Evolutionary conservation across 2,113 vertebrate species (phyloP).

Genomic region (Notothenia rossii): DNA sequence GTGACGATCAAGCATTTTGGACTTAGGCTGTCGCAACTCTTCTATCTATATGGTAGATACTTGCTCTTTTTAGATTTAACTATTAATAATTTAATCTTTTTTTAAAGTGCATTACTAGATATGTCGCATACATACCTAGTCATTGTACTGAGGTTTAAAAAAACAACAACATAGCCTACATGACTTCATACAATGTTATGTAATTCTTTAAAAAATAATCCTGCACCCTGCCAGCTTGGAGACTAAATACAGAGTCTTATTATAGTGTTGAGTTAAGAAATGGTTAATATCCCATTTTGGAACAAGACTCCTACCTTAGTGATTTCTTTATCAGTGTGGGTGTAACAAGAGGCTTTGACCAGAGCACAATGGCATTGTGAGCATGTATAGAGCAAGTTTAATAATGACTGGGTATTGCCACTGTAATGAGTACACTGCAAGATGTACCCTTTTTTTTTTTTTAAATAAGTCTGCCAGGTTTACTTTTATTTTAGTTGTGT

Average conservation of each 20-base stretch:
- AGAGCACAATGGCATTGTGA: slow-evolving; percentile 50
- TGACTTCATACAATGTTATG: too few relatives aligned
- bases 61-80: neutral
- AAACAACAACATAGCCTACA: too few relatives aligned
- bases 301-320: slow-evolving; percentile 24
- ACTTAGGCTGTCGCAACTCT: too few relatives aligned
- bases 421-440: slow-evolving; percentile 29
- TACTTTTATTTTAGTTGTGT: too few relatives aligned
- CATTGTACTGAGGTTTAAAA: slow-evolving; percentile 2
- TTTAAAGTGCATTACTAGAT: slow-evolving; percentile 22
- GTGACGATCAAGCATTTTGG: too few relatives aligned
- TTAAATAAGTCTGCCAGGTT: neutral
- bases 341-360: slow-evolving; percentile 50
- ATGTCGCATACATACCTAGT: neutral
- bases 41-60: neutral
- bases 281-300: slow-evolving; percentile 27
- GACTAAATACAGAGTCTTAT: too few relatives aligned
- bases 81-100: neutral
- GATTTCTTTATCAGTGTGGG: slow-evolving; percentile 42
- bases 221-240: neutral
- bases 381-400: slow-evolving; percentile 44
- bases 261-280: neutral
- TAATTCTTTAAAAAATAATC: neutral
- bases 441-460: slow-evolving; percentile 8
- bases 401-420: slow-evolving; percentile 52